phyloP scores from a whole-genome alignment of 2,888 invertebrate species.

The Lysandra bellargus region DNA sequence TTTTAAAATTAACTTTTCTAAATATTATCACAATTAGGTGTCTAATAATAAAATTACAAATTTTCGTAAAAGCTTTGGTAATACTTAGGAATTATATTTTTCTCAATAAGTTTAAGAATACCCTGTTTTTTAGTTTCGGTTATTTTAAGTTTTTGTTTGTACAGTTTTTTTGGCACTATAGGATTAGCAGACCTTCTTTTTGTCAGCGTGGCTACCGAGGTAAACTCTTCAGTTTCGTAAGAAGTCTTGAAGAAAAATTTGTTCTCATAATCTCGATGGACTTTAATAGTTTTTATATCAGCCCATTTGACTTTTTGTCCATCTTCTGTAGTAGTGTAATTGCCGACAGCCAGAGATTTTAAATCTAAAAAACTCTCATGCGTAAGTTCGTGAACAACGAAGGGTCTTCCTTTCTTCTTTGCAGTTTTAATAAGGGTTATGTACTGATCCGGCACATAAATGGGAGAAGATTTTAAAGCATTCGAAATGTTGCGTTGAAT shows the following conservation, averaged over 20 bases:
- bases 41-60: slow-evolving; percentile 34
- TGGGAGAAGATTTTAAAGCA: too few relatives aligned
- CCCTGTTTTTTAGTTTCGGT: slow-evolving; percentile 34
- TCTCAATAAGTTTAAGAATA: slow-evolving; percentile 40
- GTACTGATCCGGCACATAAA: too few relatives aligned
- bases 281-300: slow-evolving; percentile 25
- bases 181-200: too few relatives aligned
- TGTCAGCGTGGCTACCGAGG: too few relatives aligned
- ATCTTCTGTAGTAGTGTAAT: slow-evolving; percentile 32
- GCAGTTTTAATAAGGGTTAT: too few relatives aligned
- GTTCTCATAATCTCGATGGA: slow-evolving; percentile 18
- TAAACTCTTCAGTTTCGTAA: too few relatives aligned
- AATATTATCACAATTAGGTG: slow-evolving; percentile 34
- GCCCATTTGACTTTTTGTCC: slow-evolving; percentile 36
- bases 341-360: slow-evolving; percentile 22
- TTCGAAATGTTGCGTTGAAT: too few relatives aligned
- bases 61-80: slow-evolving; percentile 38
- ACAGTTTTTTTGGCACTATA: too few relatives aligned
- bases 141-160: slow-evolving; percentile 34
- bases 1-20: slow-evolving; percentile 36
- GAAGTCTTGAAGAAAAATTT: neutral
- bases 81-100: slow-evolving; percentile 39
- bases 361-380: slow-evolving; percentile 37
- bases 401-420: too few relatives aligned
- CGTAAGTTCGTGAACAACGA: slow-evolving; percentile 32